A percentile compares a stretch with the other conserved stretches of the same genome.
These are phyloP conservation scores for Acropternis orthonyx DNA, from an alignment of 2,797 vertebrate genomes.

Conservation along the genomic window DNA sequence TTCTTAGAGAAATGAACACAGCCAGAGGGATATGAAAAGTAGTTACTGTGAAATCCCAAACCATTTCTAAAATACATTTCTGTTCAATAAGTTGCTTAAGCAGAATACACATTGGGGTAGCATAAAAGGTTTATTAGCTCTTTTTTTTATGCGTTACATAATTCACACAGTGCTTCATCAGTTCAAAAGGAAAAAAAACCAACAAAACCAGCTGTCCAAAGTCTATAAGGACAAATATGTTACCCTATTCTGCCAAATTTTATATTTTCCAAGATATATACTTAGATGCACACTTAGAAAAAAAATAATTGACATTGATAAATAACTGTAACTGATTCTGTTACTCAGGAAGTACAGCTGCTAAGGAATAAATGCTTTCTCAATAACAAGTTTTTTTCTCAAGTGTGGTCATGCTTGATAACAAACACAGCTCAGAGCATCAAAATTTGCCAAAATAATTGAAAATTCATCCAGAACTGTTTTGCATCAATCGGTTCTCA, in stretches of 20 bases:
- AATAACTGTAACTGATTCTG: neutral
- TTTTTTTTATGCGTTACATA: neutral
- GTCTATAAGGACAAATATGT: neutral
- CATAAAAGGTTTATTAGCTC: slow-evolving; percentile 18
- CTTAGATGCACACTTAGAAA: neutral
- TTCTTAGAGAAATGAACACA: slow-evolving; percentile 5
- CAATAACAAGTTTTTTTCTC: neutral
- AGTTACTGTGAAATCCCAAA: neutral
- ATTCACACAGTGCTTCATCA: neutral
- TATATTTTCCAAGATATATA: neutral
- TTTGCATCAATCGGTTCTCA: neutral
- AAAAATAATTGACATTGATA: neutral
- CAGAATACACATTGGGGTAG: neutral
- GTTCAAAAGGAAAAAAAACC: neutral
- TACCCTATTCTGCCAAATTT: neutral
- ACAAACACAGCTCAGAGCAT: neutral
- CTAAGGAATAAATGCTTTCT: neutral
- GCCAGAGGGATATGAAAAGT: neutral
- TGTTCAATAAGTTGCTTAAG: neutral
- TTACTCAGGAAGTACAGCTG: neutral
- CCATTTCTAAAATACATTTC: neutral
- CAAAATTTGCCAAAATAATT: neutral
- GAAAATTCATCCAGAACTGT: neutral
- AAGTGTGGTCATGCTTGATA: neutral
- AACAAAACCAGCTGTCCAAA: neutral